A percentile compares a stretch with the other conserved stretches of the same genome.
Evolutionary conservation across 2,888 invertebrate species (phyloP).

Genomic region (Anaspis maculata): DNA sequence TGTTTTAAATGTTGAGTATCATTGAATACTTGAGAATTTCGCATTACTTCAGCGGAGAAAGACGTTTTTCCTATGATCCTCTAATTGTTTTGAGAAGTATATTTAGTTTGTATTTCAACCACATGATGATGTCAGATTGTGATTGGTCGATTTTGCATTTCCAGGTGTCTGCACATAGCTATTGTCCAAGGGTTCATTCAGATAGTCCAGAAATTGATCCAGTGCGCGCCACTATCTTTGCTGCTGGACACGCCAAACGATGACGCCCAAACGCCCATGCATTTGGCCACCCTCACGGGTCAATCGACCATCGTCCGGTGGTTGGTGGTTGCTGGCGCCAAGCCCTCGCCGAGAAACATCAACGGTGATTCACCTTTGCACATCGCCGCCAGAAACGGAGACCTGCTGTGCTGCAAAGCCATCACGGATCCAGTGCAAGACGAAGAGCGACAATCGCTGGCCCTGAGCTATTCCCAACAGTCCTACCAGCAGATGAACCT

Average conservation of each 20-base stretch:
- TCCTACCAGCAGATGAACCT: slow-evolving; percentile 47
- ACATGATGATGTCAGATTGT: not conserved
- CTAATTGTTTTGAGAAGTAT: not conserved
- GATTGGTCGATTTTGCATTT: slow-evolving; percentile 22
- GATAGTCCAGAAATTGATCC: slow-evolving; percentile 65
- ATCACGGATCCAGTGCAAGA: slow-evolving; percentile 61
- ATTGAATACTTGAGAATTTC: too few species aligned
- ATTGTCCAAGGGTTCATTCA: slow-evolving; percentile 68
- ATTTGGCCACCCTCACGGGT: slow-evolving; percentile 72
- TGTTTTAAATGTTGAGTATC: too few species aligned
- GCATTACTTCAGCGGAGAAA: too few species aligned
- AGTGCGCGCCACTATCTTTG: slow-evolving; percentile 66
- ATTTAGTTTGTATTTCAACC: too few species aligned
- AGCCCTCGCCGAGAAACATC: slow-evolving; percentile 56
- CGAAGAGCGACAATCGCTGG: slow-evolving; percentile 35
- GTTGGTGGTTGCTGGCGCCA: slow-evolving; percentile 73
- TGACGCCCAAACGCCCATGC: slow-evolving; percentile 72
- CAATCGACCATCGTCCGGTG: slow-evolving; percentile 67
- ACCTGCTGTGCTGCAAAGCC: slow-evolving; percentile 62
- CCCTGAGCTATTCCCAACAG: slow-evolving; percentile 34
- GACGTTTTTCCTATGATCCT: too few species aligned
- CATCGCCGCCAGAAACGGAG: slow-evolving; percentile 65
- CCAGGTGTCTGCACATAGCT: slow-evolving; percentile 78
- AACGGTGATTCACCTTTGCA: slow-evolving; percentile 83
- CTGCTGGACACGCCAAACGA: slow-evolving; percentile 76